Evolutionary conservation across 2,797 vertebrate genomes (phyloP).

Genomic region (Tragelaphus oryx): DNA sequence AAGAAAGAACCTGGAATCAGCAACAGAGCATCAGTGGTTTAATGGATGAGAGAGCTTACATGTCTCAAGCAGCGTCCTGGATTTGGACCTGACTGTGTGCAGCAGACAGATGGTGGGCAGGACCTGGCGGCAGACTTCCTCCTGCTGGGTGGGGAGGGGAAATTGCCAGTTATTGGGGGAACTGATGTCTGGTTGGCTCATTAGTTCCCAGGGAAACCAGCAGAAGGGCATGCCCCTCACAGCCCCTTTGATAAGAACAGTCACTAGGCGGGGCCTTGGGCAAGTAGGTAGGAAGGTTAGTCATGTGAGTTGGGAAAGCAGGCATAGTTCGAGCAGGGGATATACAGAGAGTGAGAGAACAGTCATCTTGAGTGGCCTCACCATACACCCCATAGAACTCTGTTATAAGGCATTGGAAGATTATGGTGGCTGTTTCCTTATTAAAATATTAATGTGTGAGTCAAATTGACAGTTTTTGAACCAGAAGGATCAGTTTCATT

Average conservation of each 20-base stretch:
- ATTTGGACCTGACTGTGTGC: not conserved
- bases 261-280: not conserved
- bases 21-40: not conserved
- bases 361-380: not conserved
- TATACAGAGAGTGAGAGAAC: not conserved
- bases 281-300: not conserved
- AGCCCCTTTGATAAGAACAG: not conserved
- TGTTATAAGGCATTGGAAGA: slow-evolving; percentile 2
- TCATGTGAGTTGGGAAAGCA: not conserved
- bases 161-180: not conserved
- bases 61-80: not conserved
- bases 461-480: slow-evolving; percentile 40
- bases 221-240: not conserved
- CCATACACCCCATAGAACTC: not conserved
- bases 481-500: slow-evolving; percentile 61
- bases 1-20: not conserved
- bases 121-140: not conserved
- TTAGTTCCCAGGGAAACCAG: not conserved
- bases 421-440: not conserved
- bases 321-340: not conserved
- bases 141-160: not conserved
- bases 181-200: not conserved
- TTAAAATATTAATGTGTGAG: slow-evolving; percentile 38
- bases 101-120: not conserved
- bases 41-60: not conserved